phyloP scores from a whole-genome alignment of 2,888 invertebrate species.

The Campoletis raptor region DNA sequence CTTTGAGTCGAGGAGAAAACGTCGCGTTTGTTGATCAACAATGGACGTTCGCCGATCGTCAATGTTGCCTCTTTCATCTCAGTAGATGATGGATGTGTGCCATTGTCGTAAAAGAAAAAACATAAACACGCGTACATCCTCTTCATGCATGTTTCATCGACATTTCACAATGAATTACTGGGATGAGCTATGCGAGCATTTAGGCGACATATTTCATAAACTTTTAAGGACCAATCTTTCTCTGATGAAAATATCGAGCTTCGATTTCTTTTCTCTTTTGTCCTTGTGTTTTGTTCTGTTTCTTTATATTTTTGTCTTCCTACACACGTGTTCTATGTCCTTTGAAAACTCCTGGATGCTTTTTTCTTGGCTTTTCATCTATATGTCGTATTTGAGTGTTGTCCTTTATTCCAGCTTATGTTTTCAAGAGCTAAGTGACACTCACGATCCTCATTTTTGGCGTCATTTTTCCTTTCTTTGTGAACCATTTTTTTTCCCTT shows the following conservation, averaged over 20 bases:
- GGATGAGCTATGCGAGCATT: conserved; percentile 61
- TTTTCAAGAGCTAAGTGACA: not conserved
- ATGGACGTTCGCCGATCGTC: conserved; percentile 10
- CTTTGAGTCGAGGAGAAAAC: conserved; percentile 12
- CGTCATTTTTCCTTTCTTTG: not conserved
- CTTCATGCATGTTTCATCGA: not conserved
- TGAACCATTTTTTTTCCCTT: not conserved
- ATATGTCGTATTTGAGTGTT: conserved; percentile 65
- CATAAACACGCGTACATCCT: not conserved
- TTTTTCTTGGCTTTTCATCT: conserved; percentile 15
- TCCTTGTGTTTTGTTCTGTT: conserved; percentile 62
- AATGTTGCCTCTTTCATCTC: conserved; percentile 8
- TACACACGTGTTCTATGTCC: not conserved
- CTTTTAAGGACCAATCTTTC: conserved; percentile 79
- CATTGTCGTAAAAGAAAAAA: conserved; percentile 3
- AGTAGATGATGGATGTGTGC: conserved; percentile 7
- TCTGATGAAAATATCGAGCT: conserved; percentile 80
- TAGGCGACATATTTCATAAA: conserved; percentile 76
- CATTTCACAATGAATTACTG: conserved; percentile 29
- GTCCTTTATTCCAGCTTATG: not conserved
- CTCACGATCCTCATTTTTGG: not conserved
- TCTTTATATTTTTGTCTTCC: conserved; percentile 63
- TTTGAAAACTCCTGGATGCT: conserved; percentile 66
- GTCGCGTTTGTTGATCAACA: conserved; percentile 9
- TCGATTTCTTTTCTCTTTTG: conserved; percentile 65